Base-by-base conservation (phyloP, 2,797 vertebrate genomes). In the Malacoctenus gilli region DNA sequence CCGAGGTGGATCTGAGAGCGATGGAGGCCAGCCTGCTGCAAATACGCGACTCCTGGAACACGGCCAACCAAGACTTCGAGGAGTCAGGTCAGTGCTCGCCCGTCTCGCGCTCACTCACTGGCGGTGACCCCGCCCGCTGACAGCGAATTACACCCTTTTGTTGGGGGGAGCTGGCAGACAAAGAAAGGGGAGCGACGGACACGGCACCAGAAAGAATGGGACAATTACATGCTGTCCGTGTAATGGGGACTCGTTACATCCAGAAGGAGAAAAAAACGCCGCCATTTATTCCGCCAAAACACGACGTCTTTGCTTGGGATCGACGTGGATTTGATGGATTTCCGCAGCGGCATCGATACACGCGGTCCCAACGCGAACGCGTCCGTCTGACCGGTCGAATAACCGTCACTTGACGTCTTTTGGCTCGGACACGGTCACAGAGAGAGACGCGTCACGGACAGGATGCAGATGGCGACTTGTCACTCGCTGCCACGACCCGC, bases 1-100 rank as follows among this genome's bases (percentile, higher is more conserved):
- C 96, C 5, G 95, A 96, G 71, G 95, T 95, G 93, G 96, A 99
- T 79, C 95, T 99, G 22, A 94, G 96, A 84, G 94, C 96, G 72
- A 96, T 98, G 96, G 96, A 99, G 77, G 95, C 97, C 47, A 96
- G 91, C 63, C 85, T 99, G 76, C 75, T 94, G 76, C 93, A 93
- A 66, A 94, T 97, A 77, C 92, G 88, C 28, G 94, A 96, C 59
- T 93, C 93, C 1, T 96, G 95, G 95, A 93, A 90, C 25, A 59
- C 76, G 4, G 94, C 94, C 66, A 95, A 96, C 77, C 94, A 87
- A 52, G 96, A 97, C 76, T 99, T 99, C 79, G 95, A 97, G 68
- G 95, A 97, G 59, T 97, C 96, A 72, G 96, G 96, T 97, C 83
- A 60, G 71, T 81, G 28, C 59, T 62, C n/a, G n/a, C 16, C 1